phyloP scores from a whole-genome alignment of 2,888 invertebrate species.

The Lithophane socia region DNA sequence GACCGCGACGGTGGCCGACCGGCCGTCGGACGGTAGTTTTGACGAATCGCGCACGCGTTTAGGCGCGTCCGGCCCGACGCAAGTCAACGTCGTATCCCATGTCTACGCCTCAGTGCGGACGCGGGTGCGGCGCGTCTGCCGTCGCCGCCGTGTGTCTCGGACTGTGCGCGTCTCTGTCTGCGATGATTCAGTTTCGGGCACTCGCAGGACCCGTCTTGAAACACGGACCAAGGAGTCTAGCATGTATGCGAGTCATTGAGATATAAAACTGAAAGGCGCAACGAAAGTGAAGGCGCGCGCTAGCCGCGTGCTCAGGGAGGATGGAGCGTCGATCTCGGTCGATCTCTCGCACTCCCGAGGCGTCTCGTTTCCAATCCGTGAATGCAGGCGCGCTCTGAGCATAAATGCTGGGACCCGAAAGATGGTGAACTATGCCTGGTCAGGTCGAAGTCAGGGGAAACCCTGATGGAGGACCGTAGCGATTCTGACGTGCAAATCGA shows the following conservation, averaged over 20 bases:
- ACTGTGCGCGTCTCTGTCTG: constrained; percentile 80
- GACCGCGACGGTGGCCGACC: background rate
- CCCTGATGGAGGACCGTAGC: constrained; percentile 93
- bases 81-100: constrained; percentile 71
- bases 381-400: constrained; percentile 91
- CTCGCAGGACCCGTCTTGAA: constrained; percentile 93
- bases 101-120: constrained; percentile 78
- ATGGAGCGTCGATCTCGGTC: constrained; percentile 82
- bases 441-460: constrained; percentile 93
- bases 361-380: constrained; percentile 86
- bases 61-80: constrained; percentile 76
- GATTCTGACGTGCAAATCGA: constrained; percentile 95
- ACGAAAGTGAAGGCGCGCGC: constrained; percentile 91
- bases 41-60: constrained; percentile 70
- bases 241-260: constrained; percentile 93
- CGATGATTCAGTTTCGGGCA: constrained; percentile 84
- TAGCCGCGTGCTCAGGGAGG: constrained; percentile 81
- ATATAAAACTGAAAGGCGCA: constrained; percentile 91
- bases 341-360: constrained; percentile 90
- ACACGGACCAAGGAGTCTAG: constrained; percentile 81
- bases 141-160: constrained; percentile 75
- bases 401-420: constrained; percentile 93
- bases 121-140: constrained; percentile 70
- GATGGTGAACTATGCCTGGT: constrained; percentile 94
- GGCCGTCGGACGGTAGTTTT: constrained; percentile 63